phyloP scores from a whole-genome alignment of 2,113 vertebrate species.

The Cyanocitta stelleri region DNA sequence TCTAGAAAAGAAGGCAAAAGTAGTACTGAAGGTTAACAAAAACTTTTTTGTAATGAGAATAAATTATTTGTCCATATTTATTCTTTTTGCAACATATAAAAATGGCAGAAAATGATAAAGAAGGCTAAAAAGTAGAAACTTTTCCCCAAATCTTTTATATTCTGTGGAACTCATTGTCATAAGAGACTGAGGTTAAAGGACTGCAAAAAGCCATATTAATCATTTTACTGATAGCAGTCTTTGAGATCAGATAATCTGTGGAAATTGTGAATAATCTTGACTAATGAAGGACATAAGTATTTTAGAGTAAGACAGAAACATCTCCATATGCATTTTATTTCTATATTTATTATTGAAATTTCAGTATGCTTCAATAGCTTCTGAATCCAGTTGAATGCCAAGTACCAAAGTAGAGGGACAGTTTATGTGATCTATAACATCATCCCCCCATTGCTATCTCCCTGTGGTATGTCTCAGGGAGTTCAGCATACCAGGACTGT shows the following conservation, averaged over 20 bases:
- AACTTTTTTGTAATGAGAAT: neutral
- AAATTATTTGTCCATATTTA: neutral
- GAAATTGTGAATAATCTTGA: neutral
- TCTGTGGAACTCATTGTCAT: neutral
- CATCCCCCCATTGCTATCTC: neutral
- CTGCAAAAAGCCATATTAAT: neutral
- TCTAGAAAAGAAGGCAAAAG: neutral
- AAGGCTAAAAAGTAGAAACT: neutral
- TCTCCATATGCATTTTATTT: neutral
- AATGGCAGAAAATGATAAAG: neutral
- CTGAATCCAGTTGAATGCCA: neutral
- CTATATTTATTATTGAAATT: neutral
- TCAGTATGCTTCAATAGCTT: neutral
- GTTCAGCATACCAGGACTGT: neutral
- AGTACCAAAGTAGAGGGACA: neutral
- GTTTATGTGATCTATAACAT: neutral
- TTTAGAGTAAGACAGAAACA: neutral
- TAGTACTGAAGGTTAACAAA: neutral
- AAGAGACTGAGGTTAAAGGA: neutral
- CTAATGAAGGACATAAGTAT: neutral
- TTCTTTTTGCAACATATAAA: neutral
- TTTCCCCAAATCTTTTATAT: neutral
- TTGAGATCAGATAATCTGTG: neutral
- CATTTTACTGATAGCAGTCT: neutral
- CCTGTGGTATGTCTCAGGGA: neutral